Percentiles rank a stretch among this genome's conserved stretches.
Conservation (phyloP, 2,888 invertebrate species). For the Opisthograptis luteolata region DNA sequence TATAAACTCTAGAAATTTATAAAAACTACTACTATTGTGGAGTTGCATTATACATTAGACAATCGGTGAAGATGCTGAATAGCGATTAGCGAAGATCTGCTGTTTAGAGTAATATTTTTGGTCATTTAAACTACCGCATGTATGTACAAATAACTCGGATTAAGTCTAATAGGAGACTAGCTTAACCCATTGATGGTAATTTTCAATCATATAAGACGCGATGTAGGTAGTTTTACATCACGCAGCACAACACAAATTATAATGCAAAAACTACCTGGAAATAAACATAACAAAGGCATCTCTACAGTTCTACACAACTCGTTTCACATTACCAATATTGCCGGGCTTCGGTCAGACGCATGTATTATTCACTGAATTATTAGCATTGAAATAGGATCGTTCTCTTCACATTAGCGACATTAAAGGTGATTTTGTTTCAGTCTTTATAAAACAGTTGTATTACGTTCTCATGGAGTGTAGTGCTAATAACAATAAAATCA, state of each 20-base stretch:
- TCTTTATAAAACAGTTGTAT: constrained; percentile 35
- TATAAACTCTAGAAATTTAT: constrained; percentile 2
- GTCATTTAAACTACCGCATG: too few species aligned
- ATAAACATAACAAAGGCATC: background rate
- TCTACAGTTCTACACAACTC: too few species aligned
- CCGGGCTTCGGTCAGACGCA: constrained; percentile 39
- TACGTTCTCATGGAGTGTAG: background rate
- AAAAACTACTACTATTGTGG: constrained; percentile 3
- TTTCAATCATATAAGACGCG: too few species aligned
- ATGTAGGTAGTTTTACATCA: too few species aligned
- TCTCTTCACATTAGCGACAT: constrained; percentile 5
- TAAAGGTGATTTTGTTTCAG: constrained; percentile 42
- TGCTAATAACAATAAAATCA: background rate
- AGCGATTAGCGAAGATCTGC: too few species aligned
- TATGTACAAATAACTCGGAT: too few species aligned
- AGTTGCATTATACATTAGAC: too few species aligned
- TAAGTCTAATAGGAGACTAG: too few species aligned
- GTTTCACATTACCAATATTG: constrained; percentile 9
- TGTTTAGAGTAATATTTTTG: too few species aligned
- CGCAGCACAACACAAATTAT: background rate
- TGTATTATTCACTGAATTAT: constrained; percentile 60
- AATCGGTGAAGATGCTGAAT: too few species aligned
- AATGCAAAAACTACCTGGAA: background rate
- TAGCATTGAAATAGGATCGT: constrained; percentile 45
- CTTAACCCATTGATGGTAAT: too few species aligned